Evolutionary conservation across 2,797 vertebrate genomes (phyloP).

Genomic region (Otolemur crassicaudatus): DNA sequence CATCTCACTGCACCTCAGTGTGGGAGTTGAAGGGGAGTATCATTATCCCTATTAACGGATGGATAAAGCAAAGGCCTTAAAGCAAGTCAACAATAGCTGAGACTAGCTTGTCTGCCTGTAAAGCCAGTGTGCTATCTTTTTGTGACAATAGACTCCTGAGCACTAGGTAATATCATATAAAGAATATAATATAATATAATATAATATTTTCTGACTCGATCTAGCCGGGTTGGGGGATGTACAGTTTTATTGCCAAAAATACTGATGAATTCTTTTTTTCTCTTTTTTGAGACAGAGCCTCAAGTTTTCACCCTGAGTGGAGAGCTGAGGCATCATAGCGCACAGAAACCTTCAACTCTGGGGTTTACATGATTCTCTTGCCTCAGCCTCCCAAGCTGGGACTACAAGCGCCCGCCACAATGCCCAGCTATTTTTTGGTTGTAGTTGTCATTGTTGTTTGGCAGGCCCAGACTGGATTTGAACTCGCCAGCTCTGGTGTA

Average conservation of each 20-base stretch:
- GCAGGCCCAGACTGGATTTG: too few relatives aligned
- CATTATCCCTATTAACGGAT: neutral
- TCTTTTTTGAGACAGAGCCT: too few relatives aligned
- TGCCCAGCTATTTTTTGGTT: too few relatives aligned
- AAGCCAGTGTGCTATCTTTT: neutral
- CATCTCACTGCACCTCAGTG: neutral
- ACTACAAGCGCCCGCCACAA: too few relatives aligned
- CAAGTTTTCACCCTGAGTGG: too few relatives aligned
- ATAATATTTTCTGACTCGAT: neutral
- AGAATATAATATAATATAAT: too few relatives aligned
- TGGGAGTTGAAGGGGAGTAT: neutral
- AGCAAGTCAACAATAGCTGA: neutral
- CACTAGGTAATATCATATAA: neutral
- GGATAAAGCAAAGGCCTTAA: neutral
- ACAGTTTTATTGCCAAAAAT: neutral
- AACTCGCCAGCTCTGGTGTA: too few relatives aligned
- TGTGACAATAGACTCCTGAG: neutral
- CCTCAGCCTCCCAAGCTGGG: too few relatives aligned
- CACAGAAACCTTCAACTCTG: too few relatives aligned
- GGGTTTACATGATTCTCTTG: too few relatives aligned
- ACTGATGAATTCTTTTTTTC: neutral
- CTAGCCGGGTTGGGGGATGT: neutral
- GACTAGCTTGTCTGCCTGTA: neutral
- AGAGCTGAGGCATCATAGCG: too few relatives aligned
- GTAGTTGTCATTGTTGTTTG: too few relatives aligned